A percentile compares a stretch with the other conserved stretches of the same genome.
These are phyloP conservation scores for Melieria picta DNA, from an alignment of 2,888 invertebrate species.

Conservation along the genomic window DNA sequence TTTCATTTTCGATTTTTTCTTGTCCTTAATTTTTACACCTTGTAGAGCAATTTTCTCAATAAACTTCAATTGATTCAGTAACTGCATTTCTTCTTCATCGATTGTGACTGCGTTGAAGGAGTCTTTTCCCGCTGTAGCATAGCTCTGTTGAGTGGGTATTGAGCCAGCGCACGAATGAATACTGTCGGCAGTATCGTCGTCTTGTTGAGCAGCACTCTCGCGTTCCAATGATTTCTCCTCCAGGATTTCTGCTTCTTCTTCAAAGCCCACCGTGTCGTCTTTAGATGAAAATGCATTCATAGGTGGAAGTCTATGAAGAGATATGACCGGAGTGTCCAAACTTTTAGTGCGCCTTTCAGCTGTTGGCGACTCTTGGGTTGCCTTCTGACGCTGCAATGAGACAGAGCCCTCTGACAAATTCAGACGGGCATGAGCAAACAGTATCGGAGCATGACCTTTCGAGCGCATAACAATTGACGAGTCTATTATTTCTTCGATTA, in stretches of 20 bases:
- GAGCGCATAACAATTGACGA: conserved; percentile 76
- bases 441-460: conserved; percentile 78
- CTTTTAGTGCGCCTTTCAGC: conserved; percentile 83
- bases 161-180: conserved; percentile 66
- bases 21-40: conserved; percentile 66
- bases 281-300: conserved; percentile 89
- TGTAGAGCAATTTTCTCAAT: conserved; percentile 66
- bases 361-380: conserved; percentile 78
- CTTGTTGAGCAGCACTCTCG: conserved; percentile 63
- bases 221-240: conserved; percentile 70
- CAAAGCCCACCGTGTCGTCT: conserved; percentile 85
- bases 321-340: conserved; percentile 84
- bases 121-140: conserved; percentile 57
- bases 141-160: conserved; percentile 61
- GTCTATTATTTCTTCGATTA: conserved; percentile 74
- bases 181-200: conserved; percentile 69
- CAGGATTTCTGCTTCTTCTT: conserved; percentile 73
- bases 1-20: conserved; percentile 64
- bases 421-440: conserved; percentile 82
- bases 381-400: conserved; percentile 79
- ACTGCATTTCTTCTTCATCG: conserved; percentile 70
- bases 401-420: conserved; percentile 87
- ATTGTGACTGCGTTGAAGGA: conserved; percentile 67
- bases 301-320: conserved; percentile 80
- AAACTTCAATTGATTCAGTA: conserved; percentile 69